phyloP scores from a whole-genome alignment of 1,140 invertebrate genomes.

The Andrena cerasifolii region DNA sequence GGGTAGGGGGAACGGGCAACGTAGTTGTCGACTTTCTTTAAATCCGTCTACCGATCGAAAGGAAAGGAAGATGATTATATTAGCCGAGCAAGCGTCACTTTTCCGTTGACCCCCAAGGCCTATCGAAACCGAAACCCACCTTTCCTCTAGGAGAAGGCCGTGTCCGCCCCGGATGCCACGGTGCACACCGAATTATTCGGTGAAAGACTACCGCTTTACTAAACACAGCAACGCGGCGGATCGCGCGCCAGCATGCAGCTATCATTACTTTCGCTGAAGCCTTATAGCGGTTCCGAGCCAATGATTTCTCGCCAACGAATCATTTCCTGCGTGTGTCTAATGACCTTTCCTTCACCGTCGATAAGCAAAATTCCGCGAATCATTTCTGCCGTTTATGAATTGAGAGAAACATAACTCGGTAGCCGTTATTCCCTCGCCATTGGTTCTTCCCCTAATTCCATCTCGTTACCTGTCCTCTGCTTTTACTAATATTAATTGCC shows the following conservation, averaged over 20 bases:
- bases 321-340: slow-evolving; percentile 42
- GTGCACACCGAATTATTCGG: slow-evolving; percentile 45
- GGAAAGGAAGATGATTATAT: slow-evolving; percentile 60
- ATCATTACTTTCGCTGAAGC: slow-evolving; percentile 55
- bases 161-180: slow-evolving; percentile 1
- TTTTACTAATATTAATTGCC: too few species aligned
- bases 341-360: slow-evolving; percentile 20
- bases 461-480: too few species aligned
- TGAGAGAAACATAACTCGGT: neutral
- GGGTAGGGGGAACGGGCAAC: slow-evolving; percentile 17
- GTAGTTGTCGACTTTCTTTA: slow-evolving; percentile 62
- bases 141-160: slow-evolving; percentile 53
- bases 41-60: slow-evolving; percentile 44
- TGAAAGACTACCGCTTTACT: slow-evolving; percentile 51
- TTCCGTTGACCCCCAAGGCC: slow-evolving; percentile 70
- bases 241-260: neutral
- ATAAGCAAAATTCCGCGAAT: neutral
- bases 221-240: neutral
- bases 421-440: too few species aligned
- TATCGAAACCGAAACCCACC: slow-evolving; percentile 67
- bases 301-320: slow-evolving; percentile 40
- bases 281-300: slow-evolving; percentile 33
- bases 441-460: too few species aligned
- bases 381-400: neutral
- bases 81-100: slow-evolving; percentile 61